phyloP scores from a whole-genome alignment of 2,113 vertebrate species.

The Variabilichromis moorii region DNA sequence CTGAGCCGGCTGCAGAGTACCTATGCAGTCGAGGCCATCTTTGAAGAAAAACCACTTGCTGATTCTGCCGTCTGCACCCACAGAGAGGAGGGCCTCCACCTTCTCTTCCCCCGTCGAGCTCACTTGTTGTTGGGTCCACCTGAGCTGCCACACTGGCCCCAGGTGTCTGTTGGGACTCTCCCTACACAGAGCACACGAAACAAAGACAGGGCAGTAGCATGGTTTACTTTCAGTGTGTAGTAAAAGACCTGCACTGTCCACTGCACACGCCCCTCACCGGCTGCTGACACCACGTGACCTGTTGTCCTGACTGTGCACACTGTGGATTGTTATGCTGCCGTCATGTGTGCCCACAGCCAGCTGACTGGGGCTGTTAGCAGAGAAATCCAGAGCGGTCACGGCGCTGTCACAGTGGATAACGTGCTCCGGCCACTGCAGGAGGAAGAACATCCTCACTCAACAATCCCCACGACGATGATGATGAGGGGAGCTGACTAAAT shows the following conservation, averaged over 20 bases:
- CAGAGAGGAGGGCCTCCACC: slow-evolving; percentile 76
- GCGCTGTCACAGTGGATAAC: slow-evolving; percentile 69
- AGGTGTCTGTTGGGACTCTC: slow-evolving; percentile 74
- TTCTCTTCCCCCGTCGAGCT: slow-evolving; percentile 64
- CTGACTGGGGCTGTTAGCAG: slow-evolving; percentile 62
- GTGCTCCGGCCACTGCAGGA: slow-evolving; percentile 83
- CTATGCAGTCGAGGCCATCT: slow-evolving; percentile 76
- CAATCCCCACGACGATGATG: neutral
- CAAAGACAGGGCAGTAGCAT: neutral
- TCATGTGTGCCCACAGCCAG: slow-evolving; percentile 79
- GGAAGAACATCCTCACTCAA: neutral
- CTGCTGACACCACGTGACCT: slow-evolving; percentile 60
- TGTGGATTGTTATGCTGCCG: slow-evolving; percentile 74
- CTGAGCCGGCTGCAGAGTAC: slow-evolving; percentile 42
- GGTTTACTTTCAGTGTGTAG: neutral
- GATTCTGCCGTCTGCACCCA: slow-evolving; percentile 81
- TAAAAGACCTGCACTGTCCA: neutral
- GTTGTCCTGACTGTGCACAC: slow-evolving; percentile 38
- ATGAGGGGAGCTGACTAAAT: neutral
- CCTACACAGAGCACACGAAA: slow-evolving; percentile 50
- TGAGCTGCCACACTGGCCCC: slow-evolving; percentile 82
- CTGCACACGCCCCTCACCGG: slow-evolving; percentile 31
- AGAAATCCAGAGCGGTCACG: slow-evolving; percentile 85
- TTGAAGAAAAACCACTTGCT: slow-evolving; percentile 76
- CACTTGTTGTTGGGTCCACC: slow-evolving; percentile 76